Base-by-base conservation (phyloP, 2,797 vertebrate species). In the Otolemur crassicaudatus region DNA sequence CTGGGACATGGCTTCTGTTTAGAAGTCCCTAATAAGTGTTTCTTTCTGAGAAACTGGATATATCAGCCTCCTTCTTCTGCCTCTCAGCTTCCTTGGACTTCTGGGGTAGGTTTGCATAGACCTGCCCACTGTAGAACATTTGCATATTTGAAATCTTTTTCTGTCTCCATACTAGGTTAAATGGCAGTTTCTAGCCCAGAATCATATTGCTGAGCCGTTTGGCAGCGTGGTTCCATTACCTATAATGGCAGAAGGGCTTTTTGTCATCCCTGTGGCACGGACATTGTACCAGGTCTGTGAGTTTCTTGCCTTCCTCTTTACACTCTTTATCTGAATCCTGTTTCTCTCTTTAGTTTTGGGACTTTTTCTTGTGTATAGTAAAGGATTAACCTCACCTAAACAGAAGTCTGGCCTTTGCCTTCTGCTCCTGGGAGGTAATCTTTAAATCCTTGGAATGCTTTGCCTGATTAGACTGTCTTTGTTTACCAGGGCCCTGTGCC, bases 391-490 rank as follows among this genome's bases (percentile, higher is more conserved):
- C 20, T 75, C 10, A 46, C 8, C 40, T 49, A 89, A 37, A 31
- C 2, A 40, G 73, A 88, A 34, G 16, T 16, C 73, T 76, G 80
- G 65, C 61, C 29, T 89, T 69, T 34, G 75, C 49, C 80, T 65
- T 75, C 13, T 19, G 53, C 53, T 82, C 25, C 75, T n/a, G 29
- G 49, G 67, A 63, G 61, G 49, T 46, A 17, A 53, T 72, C 75
- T 82, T 46, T 82, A 65, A 85, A 43, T 93, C 82, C 53, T 70
- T 89, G 84, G 88, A 84, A 91, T 81, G 84, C 80, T 60, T 4
- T 4, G 72, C 58, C 53, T 72, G 29, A 73, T 27, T 65, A 34
- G 56, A 40, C 53, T 25, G 37, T 87, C 82, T 87, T n/a, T 65
- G 61, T 65, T 77, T 34, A 22, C 19, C 27, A 27, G 37, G 20